phyloP scores from a whole-genome alignment of 1,140 invertebrate species.

The Aphelenchoides avenae region DNA sequence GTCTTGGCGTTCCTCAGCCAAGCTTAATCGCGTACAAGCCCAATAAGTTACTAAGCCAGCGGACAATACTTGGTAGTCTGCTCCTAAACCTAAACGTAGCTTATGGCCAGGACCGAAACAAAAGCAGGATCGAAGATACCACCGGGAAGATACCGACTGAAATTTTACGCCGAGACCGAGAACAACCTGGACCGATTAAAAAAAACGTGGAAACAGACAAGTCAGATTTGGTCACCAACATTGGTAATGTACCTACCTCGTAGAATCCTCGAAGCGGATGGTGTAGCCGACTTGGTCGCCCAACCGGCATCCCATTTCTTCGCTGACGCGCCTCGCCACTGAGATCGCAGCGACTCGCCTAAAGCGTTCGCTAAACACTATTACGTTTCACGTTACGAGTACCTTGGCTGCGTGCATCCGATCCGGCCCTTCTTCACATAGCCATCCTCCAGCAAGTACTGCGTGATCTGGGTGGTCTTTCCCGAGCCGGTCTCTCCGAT shows the following conservation, averaged over 20 bases:
- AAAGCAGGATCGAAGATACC: neutral
- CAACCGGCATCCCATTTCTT: conserved; percentile 93
- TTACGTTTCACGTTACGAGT: too few relatives aligned
- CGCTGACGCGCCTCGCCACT: conserved; percentile 93
- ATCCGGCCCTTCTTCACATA: conserved; percentile 87
- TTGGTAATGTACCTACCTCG: conserved; percentile 65
- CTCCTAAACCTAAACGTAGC: neutral
- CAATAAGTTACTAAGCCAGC: too few relatives aligned
- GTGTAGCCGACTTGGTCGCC: conserved; percentile 83
- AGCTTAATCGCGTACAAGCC: too few relatives aligned
- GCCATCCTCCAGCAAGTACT: conserved; percentile 93
- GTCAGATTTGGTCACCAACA: too few relatives aligned
- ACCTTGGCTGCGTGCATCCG: conserved; percentile 87
- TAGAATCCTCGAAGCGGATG: conserved; percentile 98
- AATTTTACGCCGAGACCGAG: too few relatives aligned
- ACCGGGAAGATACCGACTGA: too few relatives aligned
- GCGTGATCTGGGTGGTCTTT: conserved; percentile 98
- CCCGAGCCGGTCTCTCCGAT: conserved; percentile 98
- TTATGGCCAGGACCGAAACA: neutral
- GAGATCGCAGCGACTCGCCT: conserved; percentile 96
- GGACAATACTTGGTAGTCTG: too few relatives aligned
- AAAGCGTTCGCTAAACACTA: too few relatives aligned
- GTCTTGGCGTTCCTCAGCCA: too few relatives aligned
- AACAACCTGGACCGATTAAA: too few relatives aligned
- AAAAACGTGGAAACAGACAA: too few relatives aligned